Percentiles rank a stretch among this genome's conserved stretches.
Conservation (phyloP, 2,797 vertebrate genomes). For the Danionella dracula region DNA sequence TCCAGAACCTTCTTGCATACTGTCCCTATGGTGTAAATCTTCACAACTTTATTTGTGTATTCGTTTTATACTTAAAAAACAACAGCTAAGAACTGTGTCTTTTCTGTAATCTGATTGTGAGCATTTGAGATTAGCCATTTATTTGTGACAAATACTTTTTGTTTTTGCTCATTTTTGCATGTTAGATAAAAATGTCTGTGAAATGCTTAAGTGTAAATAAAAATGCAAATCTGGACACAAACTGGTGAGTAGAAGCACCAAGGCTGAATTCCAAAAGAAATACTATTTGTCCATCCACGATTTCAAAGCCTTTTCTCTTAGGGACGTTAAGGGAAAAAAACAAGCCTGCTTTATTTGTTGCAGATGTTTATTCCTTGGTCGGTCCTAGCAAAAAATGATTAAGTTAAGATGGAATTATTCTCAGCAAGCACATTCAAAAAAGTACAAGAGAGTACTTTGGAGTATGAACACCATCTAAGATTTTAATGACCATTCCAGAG, state of each 20-base stretch:
- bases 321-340: slow-evolving; percentile 1
- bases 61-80: too few species aligned
- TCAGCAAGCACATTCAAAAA: slow-evolving; percentile 55
- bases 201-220: too few species aligned
- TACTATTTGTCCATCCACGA: slow-evolving; percentile 29
- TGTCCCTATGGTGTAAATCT: too few species aligned
- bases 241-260: slow-evolving; percentile 25
- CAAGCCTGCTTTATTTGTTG: slow-evolving; percentile 14
- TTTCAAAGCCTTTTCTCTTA: neutral
- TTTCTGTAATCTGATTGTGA: too few species aligned
- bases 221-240: too few species aligned
- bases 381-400: slow-evolving; percentile 45
- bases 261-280: slow-evolving; percentile 59
- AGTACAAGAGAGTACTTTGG: slow-evolving; percentile 31
- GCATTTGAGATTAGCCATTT: too few species aligned
- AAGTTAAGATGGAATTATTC: slow-evolving; percentile 59
- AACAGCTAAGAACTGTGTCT: too few species aligned
- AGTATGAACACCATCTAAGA: slow-evolving; percentile 46
- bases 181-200: too few species aligned
- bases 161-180: too few species aligned
- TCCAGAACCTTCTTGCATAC: too few species aligned
- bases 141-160: too few species aligned
- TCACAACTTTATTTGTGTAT: too few species aligned
- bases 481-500: slow-evolving; percentile 36
- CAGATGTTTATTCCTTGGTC: slow-evolving; percentile 40